These are phyloP conservation scores for Dascillus cervinus DNA, from an alignment of 2,888 invertebrate genomes.

Conservation along the genomic window DNA sequence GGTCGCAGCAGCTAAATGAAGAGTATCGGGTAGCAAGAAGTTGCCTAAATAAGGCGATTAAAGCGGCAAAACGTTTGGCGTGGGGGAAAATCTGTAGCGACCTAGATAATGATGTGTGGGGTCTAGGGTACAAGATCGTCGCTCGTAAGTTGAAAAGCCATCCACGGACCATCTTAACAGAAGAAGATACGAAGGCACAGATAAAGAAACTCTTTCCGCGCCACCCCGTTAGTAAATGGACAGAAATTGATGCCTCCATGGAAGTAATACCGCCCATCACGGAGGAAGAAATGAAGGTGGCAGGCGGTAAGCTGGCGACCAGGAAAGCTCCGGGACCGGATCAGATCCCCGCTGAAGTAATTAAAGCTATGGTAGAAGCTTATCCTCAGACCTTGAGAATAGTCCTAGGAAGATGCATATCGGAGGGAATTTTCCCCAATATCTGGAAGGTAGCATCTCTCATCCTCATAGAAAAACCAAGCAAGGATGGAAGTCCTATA, in stretches of 20 bases:
- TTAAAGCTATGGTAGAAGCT: background rate
- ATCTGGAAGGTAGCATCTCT: background rate
- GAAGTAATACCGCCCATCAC: conserved; percentile 1
- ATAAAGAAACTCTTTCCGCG: too few relatives aligned
- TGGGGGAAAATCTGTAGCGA: background rate
- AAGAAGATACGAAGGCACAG: background rate
- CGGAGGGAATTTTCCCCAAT: background rate
- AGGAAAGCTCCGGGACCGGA: conserved; percentile 6
- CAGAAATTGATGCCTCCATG: too few relatives aligned
- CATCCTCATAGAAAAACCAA: background rate
- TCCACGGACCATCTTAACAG: background rate
- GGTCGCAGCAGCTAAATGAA: background rate
- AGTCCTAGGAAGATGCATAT: too few relatives aligned
- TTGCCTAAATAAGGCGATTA: background rate
- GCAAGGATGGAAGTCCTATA: background rate
- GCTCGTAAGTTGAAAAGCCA: background rate
- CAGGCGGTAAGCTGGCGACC: conserved; percentile 3
- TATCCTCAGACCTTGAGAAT: too few relatives aligned
- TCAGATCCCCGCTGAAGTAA: conserved; percentile 1
- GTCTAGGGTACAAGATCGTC: background rate
- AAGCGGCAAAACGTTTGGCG: background rate
- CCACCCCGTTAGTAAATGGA: background rate
- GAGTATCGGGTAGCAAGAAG: background rate
- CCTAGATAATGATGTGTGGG: too few relatives aligned
- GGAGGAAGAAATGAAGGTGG: conserved; percentile 2